Conservation (phyloP, 2,113 vertebrate genomes). For the Pagrus major region DNA sequence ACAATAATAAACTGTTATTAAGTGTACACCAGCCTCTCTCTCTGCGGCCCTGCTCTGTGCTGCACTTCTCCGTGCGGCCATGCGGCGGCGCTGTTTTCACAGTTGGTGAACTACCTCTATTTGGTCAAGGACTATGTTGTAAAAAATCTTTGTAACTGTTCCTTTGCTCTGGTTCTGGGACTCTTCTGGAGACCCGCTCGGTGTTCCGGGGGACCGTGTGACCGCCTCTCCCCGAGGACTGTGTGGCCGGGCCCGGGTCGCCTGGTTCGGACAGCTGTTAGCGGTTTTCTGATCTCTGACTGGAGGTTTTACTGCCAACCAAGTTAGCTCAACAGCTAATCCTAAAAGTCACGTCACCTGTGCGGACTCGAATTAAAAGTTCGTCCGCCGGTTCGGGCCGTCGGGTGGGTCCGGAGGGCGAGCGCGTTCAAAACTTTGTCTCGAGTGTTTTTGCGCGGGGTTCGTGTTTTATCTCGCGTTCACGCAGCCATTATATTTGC, state of each 20-base stretch:
- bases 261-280: slow-evolving; percentile 21
- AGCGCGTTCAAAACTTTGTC: neutral
- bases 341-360: slow-evolving; percentile 69
- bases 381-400: neutral
- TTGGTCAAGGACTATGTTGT: slow-evolving; percentile 80
- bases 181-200: neutral
- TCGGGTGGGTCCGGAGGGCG: neutral
- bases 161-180: neutral
- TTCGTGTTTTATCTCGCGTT: slow-evolving; percentile 34
- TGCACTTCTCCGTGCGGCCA: slow-evolving; percentile 53
- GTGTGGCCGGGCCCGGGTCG: neutral
- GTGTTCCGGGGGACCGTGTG: neutral
- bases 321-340: slow-evolving; percentile 76
- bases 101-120: slow-evolving; percentile 62
- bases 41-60: too few relatives aligned
- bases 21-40: too few relatives aligned
- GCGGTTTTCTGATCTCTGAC: slow-evolving; percentile 54
- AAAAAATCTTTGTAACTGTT: slow-evolving; percentile 75
- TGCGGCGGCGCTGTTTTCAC: slow-evolving; percentile 72
- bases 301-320: slow-evolving; percentile 59
- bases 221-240: slow-evolving; percentile 9
- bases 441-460: slow-evolving; percentile 1
- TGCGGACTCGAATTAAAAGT: slow-evolving; percentile 46
- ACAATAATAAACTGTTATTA: too few relatives aligned
- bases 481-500: slow-evolving; percentile 28